Percentiles rank a stretch among this genome's conserved stretches.
Conservation (phyloP, 2,888 invertebrate species). For the Noctua janthe region DNA sequence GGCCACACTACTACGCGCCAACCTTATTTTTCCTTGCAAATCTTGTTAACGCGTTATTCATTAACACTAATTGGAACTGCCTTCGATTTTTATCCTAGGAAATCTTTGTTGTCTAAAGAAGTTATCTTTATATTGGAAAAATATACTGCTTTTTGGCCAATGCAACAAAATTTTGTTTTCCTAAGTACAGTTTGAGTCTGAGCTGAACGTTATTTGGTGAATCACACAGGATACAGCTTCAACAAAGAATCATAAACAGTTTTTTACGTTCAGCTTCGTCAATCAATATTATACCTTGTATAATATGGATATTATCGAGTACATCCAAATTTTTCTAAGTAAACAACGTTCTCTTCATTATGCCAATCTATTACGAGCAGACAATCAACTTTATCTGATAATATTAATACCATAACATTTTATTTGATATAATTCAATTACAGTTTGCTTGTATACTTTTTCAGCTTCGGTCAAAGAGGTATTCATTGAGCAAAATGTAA, state of each 20-base stretch:
- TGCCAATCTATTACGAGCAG: conserved; percentile 12
- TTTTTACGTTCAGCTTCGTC: conserved; percentile 28
- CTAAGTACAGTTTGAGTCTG: neutral
- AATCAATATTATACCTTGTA: conserved; percentile 34
- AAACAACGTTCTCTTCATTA: conserved; percentile 45
- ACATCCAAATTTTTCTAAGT: conserved; percentile 44
- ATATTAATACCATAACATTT: conserved; percentile 12
- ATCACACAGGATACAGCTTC: conserved; percentile 24
- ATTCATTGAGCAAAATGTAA: conserved; percentile 26
- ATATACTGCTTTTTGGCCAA: neutral
- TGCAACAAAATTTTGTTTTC: conserved; percentile 7
- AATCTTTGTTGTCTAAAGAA: conserved; percentile 24
- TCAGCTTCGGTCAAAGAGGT: neutral
- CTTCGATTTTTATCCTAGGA: conserved; percentile 20
- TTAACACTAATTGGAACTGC: conserved; percentile 48
- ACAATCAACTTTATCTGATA: conserved; percentile 30
- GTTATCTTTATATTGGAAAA: conserved; percentile 1
- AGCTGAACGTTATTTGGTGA: conserved; percentile 6
- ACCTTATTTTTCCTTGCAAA: conserved; percentile 56
- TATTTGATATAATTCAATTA: conserved; percentile 24
- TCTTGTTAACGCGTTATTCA: conserved; percentile 59
- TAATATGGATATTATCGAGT: conserved; percentile 17
- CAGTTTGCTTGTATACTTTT: conserved; percentile 25
- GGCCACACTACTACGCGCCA: conserved; percentile 61
- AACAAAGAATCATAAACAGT: conserved; percentile 28